phyloP scores from a whole-genome alignment of 1,140 invertebrate species.

The Neodiprion lecontei region DNA sequence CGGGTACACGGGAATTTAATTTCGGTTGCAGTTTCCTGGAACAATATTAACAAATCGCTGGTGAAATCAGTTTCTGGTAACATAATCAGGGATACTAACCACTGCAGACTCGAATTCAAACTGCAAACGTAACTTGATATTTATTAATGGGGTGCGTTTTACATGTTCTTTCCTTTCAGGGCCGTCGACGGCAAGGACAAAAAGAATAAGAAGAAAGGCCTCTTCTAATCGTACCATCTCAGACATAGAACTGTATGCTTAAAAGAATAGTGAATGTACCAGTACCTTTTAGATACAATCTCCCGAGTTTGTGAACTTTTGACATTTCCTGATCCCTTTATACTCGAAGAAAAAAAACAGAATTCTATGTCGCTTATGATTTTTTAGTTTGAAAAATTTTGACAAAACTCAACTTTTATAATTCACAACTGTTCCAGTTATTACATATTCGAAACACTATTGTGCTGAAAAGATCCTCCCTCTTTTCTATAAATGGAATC shows the following conservation, averaged over 20 bases:
- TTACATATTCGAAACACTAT: too few species aligned
- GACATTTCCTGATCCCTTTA: neutral
- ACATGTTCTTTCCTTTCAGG: conserved; percentile 58
- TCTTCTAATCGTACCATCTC: conserved; percentile 57
- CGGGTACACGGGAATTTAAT: too few species aligned
- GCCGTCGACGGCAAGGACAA: conserved; percentile 67
- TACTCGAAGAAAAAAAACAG: neutral
- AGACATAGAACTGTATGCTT: conserved; percentile 19
- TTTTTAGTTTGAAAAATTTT: too few species aligned
- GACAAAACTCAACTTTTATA: too few species aligned
- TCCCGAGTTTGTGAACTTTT: neutral
- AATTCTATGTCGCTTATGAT: too few species aligned
- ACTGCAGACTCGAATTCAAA: neutral
- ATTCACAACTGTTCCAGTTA: too few species aligned
- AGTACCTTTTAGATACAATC: neutral
- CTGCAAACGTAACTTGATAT: neutral
- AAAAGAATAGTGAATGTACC: neutral
- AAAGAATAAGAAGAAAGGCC: conserved; percentile 68
- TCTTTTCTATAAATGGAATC: neutral
- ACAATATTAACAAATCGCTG: too few species aligned
- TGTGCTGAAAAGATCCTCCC: too few species aligned
- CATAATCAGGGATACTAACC: neutral
- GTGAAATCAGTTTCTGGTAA: too few species aligned
- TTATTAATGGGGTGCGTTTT: conserved; percentile 6
- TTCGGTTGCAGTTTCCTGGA: too few species aligned